Percentiles rank a stretch among this genome's conserved stretches.
These are phyloP conservation scores for Pterocles burchelli DNA, from an alignment of 2,113 vertebrate genomes.

Conservation along the genomic window DNA sequence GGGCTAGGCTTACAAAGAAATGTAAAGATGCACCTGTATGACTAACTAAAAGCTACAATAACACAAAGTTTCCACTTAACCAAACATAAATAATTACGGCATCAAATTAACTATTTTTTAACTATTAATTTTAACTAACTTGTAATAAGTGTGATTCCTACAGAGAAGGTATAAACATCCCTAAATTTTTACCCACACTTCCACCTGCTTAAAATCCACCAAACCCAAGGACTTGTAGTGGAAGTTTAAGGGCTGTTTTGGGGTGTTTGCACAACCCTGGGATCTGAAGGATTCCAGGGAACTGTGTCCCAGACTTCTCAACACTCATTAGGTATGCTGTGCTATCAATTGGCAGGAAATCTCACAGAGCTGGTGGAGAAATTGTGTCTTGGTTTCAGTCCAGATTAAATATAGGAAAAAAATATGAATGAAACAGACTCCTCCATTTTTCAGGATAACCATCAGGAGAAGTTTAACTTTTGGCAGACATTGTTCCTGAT, in stretches of 20 bases:
- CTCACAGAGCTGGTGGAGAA: neutral
- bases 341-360: neutral
- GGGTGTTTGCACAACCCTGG: neutral
- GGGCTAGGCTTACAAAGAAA: neutral
- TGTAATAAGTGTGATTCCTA: neutral
- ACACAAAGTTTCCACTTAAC: neutral
- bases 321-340: neutral
- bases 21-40: neutral
- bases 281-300: neutral
- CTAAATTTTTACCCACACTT: neutral
- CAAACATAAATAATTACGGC: neutral
- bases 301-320: neutral
- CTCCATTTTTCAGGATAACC: neutral
- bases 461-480: neutral
- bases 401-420: neutral
- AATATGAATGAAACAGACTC: neutral
- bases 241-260: neutral
- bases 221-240: neutral
- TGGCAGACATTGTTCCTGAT: neutral
- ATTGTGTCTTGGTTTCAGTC: neutral
- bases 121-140: neutral
- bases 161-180: neutral
- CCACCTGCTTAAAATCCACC: neutral
- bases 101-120: neutral
- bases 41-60: neutral